Evolutionary conservation across 2,888 invertebrate genomes (phyloP).

Genomic region (Cremastobaeus sp.): DNA sequence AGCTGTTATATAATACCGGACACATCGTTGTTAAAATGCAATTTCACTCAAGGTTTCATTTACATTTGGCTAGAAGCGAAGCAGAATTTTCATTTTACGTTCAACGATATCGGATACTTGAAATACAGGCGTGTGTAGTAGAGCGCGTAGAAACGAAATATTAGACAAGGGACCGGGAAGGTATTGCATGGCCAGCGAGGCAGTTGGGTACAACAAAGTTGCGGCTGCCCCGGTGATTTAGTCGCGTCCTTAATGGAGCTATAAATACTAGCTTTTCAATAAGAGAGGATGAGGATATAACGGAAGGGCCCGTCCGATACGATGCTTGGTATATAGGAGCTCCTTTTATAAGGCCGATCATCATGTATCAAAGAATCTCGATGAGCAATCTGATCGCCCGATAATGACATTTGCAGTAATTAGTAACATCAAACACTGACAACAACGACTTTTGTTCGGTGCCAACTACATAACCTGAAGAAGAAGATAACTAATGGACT

Average conservation of each 20-base stretch:
- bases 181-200: slow-evolving; percentile 72
- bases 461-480: slow-evolving; percentile 27
- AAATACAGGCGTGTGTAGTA: slow-evolving; percentile 68
- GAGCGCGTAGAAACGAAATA: slow-evolving; percentile 73
- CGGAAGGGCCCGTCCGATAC: slow-evolving; percentile 51
- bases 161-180: slow-evolving; percentile 74
- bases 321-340: slow-evolving; percentile 55
- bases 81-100: slow-evolving; percentile 63
- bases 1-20: slow-evolving; percentile 57
- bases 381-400: slow-evolving; percentile 61
- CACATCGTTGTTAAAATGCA: slow-evolving; percentile 62
- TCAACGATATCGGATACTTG: slow-evolving; percentile 63
- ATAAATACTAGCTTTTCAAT: slow-evolving; percentile 82
- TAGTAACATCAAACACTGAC: slow-evolving; percentile 56
- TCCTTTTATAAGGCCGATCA: slow-evolving; percentile 53
- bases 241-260: slow-evolving; percentile 82
- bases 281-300: slow-evolving; percentile 71
- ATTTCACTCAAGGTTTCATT: slow-evolving; percentile 63
- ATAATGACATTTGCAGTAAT: slow-evolving; percentile 63
- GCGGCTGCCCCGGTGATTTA: slow-evolving; percentile 81
- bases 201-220: slow-evolving; percentile 78
- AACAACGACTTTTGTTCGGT: slow-evolving; percentile 52
- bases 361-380: slow-evolving; percentile 59
- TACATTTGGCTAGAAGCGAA: slow-evolving; percentile 57
- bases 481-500: slow-evolving; percentile 56